Conservation (phyloP, 2,797 vertebrate species). For the Enteromius thamalakanensis region DNA sequence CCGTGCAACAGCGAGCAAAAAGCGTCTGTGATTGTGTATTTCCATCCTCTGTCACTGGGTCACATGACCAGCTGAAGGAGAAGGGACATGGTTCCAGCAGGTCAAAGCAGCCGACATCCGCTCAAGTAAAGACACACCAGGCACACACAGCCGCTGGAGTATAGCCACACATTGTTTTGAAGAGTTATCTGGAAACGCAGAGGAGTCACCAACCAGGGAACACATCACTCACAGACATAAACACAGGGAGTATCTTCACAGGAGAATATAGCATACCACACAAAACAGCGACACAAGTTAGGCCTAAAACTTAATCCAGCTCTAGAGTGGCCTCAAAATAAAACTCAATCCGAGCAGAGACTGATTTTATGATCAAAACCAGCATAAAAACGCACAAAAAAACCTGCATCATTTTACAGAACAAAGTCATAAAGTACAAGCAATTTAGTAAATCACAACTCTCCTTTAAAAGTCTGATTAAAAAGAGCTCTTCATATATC, state of each 20-base stretch:
- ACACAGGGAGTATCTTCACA: background rate
- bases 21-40: conserved; percentile 61
- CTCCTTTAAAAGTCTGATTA: conserved; percentile 24
- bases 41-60: conserved; percentile 66
- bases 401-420: background rate
- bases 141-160: conserved; percentile 3
- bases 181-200: conserved; percentile 46
- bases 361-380: no score
- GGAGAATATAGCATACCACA: background rate
- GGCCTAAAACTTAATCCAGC: background rate
- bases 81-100: conserved; percentile 28
- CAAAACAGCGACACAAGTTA: background rate
- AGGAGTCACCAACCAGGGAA: background rate
- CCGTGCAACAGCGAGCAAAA: conserved; percentile 47
- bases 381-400: no score
- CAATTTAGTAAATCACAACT: background rate
- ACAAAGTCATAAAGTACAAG: background rate
- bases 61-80: conserved; percentile 50
- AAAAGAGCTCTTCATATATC: conserved; percentile 53
- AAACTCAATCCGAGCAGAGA: background rate
- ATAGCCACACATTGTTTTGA: conserved; percentile 34
- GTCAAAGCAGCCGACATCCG: conserved; percentile 26
- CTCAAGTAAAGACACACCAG: background rate
- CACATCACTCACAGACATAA: background rate
- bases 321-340: background rate